Conservation (phyloP, 2,888 invertebrate species). For the Lordiphosa andalusiaca region DNA sequence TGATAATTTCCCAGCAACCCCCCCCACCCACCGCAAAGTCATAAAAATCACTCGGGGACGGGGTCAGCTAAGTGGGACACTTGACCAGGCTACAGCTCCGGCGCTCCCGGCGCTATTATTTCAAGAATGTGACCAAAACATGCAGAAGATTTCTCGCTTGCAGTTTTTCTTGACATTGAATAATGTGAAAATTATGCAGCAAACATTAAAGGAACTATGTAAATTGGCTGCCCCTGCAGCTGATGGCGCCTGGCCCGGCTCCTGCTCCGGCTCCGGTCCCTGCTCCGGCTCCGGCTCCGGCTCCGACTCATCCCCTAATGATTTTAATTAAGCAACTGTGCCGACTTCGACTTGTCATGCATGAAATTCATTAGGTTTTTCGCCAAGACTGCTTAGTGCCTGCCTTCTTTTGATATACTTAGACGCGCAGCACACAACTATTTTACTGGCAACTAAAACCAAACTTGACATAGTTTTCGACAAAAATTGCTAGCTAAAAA, state of each 20-base stretch:
- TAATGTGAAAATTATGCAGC: constrained; percentile 80
- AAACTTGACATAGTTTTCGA: constrained; percentile 72
- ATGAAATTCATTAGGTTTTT: constrained; percentile 68
- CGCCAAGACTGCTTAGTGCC: constrained; percentile 32
- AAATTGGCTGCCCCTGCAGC: constrained; percentile 56
- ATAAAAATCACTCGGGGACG: constrained; percentile 53
- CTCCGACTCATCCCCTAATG: constrained; percentile 54
- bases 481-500: constrained; percentile 75
- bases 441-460: constrained; percentile 72
- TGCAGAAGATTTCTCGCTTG: constrained; percentile 70
- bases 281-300: constrained; percentile 30
- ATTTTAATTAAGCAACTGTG: constrained; percentile 68
- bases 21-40: constrained; percentile 44
- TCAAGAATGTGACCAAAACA: constrained; percentile 76
- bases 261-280: constrained; percentile 34
- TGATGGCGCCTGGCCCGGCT: constrained; percentile 10
- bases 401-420: constrained; percentile 62
- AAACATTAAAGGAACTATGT: constrained; percentile 72
- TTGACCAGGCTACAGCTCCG: constrained; percentile 50
- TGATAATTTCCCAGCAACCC: constrained; percentile 65
- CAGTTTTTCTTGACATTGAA: constrained; percentile 73
- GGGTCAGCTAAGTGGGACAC: constrained; percentile 66
- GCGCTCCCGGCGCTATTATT: constrained; percentile 56
- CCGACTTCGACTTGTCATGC: constrained; percentile 54
- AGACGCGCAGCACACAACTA: constrained; percentile 50